Percentiles rank a stretch among this genome's conserved stretches.
These are phyloP conservation scores for Chrysomela aeneicollis DNA, from an alignment of 2,888 invertebrate species.

Conservation along the genomic window DNA sequence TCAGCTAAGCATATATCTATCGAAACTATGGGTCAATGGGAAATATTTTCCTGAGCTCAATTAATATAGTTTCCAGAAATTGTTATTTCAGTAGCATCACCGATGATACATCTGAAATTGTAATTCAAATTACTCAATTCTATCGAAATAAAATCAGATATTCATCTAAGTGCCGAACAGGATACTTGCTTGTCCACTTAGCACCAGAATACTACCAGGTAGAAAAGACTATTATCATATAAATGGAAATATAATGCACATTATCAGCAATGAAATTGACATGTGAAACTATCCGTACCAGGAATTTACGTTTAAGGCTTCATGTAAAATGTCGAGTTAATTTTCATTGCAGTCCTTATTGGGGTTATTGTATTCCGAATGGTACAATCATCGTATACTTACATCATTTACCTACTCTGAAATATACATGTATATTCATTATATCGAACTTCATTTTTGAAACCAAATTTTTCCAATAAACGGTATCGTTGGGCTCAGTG, in stretches of 20 bases:
- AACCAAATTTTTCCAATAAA: no score
- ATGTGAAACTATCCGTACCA: conserved; percentile 40
- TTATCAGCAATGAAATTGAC: conserved; percentile 46
- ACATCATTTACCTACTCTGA: not conserved
- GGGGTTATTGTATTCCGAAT: conserved; percentile 22
- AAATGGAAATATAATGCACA: conserved; percentile 50
- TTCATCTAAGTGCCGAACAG: conserved; percentile 40
- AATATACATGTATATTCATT: no score
- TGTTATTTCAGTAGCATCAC: no score
- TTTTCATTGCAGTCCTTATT: conserved; percentile 34
- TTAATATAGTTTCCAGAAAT: no score
- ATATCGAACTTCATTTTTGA: no score
- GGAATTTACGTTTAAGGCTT: conserved; percentile 43
- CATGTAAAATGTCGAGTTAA: conserved; percentile 45
- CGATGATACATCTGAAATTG: no score
- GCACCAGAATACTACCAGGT: conserved; percentile 43
- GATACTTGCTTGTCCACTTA: conserved; percentile 50
- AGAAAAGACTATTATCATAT: conserved; percentile 49
- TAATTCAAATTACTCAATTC: conserved; percentile 32
- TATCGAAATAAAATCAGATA: conserved; percentile 45
- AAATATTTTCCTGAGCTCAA: no score
- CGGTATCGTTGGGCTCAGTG: no score
- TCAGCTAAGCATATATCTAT: no score
- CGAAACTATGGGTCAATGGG: no score
- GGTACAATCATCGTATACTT: not conserved